A percentile compares a stretch with the other conserved stretches of the same genome.
Conservation (phyloP, 2,797 vertebrate species). For the Falco rusticolus region DNA sequence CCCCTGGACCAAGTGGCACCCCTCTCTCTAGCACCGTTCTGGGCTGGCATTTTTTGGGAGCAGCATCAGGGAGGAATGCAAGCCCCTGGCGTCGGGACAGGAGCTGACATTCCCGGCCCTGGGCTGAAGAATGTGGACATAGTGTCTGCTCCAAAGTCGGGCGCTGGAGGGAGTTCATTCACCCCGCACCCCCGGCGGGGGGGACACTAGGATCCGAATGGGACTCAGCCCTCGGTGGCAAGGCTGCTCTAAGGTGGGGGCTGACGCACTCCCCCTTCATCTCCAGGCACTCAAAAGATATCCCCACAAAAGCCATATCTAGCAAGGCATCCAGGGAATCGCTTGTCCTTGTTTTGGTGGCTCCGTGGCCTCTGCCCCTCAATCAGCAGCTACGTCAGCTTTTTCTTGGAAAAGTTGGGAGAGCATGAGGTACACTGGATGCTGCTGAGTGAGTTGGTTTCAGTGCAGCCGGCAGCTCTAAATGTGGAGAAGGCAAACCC, state of each 20-base stretch:
- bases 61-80: constrained; percentile 65
- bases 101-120: constrained; percentile 70
- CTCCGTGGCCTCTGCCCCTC: background rate
- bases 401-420: background rate
- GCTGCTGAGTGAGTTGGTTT: background rate
- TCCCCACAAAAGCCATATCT: accelerated
- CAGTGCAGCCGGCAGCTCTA: background rate
- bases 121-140: constrained; percentile 77
- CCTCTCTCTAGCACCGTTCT: background rate
- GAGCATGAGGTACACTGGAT: background rate
- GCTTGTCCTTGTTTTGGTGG: background rate
- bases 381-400: background rate
- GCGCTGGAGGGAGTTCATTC: constrained; percentile 48
- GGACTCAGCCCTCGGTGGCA: background rate
- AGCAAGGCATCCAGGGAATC: background rate
- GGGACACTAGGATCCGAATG: background rate
- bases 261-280: background rate
- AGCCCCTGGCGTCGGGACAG: constrained; percentile 67
- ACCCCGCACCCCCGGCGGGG: background rate
- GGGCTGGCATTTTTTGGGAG: constrained; percentile 44
- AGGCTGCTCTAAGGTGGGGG: background rate
- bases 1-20: accelerated
- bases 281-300: background rate
- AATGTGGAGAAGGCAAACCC: background rate
- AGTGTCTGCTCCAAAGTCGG: constrained; percentile 65